Base-by-base conservation (phyloP, 2,797 vertebrate species). In the Catamblyrhynchus diadema region DNA sequence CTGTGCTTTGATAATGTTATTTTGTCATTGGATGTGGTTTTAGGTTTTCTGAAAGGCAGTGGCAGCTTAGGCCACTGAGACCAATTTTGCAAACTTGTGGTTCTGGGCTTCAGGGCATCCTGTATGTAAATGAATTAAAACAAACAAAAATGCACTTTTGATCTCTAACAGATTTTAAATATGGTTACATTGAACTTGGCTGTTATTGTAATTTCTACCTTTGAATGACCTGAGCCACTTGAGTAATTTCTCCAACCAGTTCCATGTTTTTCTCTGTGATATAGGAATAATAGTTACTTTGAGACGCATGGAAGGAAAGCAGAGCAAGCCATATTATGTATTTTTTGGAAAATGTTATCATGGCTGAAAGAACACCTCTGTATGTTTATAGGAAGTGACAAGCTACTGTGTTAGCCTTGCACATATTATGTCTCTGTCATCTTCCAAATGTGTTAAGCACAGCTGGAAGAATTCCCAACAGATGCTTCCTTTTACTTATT, bases 401-500 rank as follows among this genome's bases (percentile, higher is more conserved):
- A 85, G 84, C 91, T 92, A 92, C 81, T 61, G 42, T 81, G 60
- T 73, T 92, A 84, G 16, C 53, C 71, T 50, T 71, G 60, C 3
- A 5, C 13, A 1, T 80, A 28, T 81, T 88, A 42, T 77, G 50
- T 67, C 82, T 92, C 67, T 84, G 71, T 91, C 81, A 50, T 95
- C 88, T 95, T 94, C 81, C 78, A 92, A 66, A 94, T 84, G 86
- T 90, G 71, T 73, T 87, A 94, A 94, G 86, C 71, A 80, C 13
- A 85, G 60, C 90, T 95, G 83, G 81, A 90, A 79, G 56, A 93
- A 67, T 90, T 93, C 67, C 81, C 53, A 92, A 67, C 71, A 93
- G 71, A 88, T 94, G 78, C 71, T 93, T 94, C 66, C 71, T 94
- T 94, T 90, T 45, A 80, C 77, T 88, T 90, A 47, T 79, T 90